phyloP scores from a whole-genome alignment of 2,888 invertebrate genomes.

The Phytoseiulus persimilis region DNA sequence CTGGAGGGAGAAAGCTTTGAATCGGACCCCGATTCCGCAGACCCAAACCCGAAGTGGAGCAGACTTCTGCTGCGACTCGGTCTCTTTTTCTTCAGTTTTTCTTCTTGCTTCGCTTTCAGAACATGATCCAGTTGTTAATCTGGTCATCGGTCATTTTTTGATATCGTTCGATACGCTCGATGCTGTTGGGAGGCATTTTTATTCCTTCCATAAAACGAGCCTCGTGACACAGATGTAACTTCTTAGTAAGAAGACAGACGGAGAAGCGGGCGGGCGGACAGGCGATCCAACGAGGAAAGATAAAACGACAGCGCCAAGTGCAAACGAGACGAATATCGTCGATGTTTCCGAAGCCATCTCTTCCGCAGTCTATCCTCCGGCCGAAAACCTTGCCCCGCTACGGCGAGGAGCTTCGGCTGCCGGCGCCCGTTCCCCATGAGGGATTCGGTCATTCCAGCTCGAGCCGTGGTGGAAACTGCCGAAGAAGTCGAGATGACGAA shows the following conservation, averaged over 20 bases:
- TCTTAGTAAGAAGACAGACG: not conserved
- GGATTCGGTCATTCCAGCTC: not conserved
- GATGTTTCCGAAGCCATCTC: not conserved
- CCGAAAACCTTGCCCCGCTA: not conserved
- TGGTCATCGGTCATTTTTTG: not conserved
- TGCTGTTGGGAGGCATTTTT: not conserved
- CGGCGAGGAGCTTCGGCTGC: not conserved
- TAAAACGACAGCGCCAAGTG: not conserved
- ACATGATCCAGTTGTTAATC: no score
- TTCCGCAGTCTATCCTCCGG: not conserved
- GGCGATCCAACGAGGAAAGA: not conserved
- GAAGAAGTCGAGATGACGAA: no score
- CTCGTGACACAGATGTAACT: not conserved
- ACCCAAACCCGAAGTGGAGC: no score
- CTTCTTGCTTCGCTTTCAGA: no score
- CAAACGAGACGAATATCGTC: not conserved
- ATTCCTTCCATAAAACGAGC: not conserved
- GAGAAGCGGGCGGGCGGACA: not conserved
- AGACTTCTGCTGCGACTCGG: no score
- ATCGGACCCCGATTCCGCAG: no score
- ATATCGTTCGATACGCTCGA: not conserved
- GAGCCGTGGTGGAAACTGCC: not conserved
- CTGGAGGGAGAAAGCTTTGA: no score
- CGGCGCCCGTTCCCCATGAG: not conserved
- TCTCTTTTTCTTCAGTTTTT: no score